Evolutionary conservation across 2,113 vertebrate genomes (phyloP).

Genomic region (Taurulus bubalis): DNA sequence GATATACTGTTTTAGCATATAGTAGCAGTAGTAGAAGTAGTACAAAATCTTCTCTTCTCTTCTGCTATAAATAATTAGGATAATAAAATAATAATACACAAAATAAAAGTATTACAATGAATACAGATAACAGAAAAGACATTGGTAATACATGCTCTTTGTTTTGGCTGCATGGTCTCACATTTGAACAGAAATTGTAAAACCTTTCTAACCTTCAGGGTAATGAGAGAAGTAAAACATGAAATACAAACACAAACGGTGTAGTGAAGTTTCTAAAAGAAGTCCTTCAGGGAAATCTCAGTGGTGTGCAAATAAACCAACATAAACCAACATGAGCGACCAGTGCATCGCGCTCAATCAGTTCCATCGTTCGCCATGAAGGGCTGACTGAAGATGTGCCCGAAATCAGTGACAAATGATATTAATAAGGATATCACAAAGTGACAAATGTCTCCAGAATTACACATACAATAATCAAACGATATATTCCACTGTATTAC

Average conservation of each 20-base stretch:
- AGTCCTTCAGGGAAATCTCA: background rate
- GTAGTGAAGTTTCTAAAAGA: background rate
- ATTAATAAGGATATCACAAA: background rate
- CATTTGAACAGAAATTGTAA: background rate
- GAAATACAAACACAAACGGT: background rate
- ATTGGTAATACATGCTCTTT: background rate
- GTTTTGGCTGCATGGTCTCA: no score
- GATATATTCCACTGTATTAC: background rate
- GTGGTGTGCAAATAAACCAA: background rate
- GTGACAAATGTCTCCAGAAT: background rate
- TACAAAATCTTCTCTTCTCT: no score
- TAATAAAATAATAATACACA: background rate
- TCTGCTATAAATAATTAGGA: background rate
- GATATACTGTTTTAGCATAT: slow-evolving; percentile 33
- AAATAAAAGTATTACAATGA: background rate
- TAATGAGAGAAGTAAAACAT: background rate
- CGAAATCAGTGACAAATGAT: background rate
- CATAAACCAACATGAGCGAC: background rate
- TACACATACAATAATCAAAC: background rate
- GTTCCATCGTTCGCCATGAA: background rate
- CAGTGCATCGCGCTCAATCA: background rate
- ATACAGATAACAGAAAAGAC: background rate
- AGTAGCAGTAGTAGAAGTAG: background rate
- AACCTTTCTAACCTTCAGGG: background rate
- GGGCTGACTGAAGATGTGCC: background rate